These are phyloP conservation scores for Takifugu bimaculatus DNA, from an alignment of 2,113 vertebrate genomes.

Conservation along the genomic window DNA sequence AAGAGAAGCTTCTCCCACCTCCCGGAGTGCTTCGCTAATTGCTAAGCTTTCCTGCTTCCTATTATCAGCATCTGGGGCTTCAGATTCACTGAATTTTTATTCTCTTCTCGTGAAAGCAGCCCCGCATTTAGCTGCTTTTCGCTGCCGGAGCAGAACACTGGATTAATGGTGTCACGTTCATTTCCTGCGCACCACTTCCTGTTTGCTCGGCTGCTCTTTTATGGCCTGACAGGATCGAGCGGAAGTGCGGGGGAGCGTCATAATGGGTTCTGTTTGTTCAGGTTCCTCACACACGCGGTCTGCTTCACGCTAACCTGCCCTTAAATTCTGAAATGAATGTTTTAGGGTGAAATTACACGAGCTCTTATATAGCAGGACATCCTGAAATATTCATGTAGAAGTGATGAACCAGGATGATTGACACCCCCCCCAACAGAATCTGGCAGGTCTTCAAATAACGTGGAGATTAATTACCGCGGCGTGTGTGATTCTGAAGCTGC, in stretches of 20 bases:
- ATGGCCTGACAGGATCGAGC: constrained; percentile 38
- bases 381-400: too few relatives aligned
- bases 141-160: constrained; percentile 18
- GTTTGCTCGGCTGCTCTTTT: constrained; percentile 53
- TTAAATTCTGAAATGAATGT: too few relatives aligned
- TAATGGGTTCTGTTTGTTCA: too few relatives aligned
- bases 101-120: constrained; percentile 31
- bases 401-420: too few relatives aligned
- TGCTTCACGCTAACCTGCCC: too few relatives aligned
- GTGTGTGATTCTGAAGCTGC: constrained; percentile 51
- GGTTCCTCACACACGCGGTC: not conserved
- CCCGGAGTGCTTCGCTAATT: constrained; percentile 10
- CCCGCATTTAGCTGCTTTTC: constrained; percentile 51
- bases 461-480: constrained; percentile 50
- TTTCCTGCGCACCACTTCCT: constrained; percentile 53
- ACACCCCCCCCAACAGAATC: not conserved
- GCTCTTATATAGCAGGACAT: too few relatives aligned
- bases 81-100: constrained; percentile 22
- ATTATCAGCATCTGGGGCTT: constrained; percentile 14
- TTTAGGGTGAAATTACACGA: not conserved
- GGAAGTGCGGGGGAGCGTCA: too few relatives aligned
- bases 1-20: not conserved
- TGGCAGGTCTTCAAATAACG: constrained; percentile 31
- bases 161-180: constrained; percentile 55
- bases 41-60: constrained; percentile 46